Evolutionary conservation across 2,797 vertebrate species (phyloP).

Genomic region (Takifugu rubripes): DNA sequence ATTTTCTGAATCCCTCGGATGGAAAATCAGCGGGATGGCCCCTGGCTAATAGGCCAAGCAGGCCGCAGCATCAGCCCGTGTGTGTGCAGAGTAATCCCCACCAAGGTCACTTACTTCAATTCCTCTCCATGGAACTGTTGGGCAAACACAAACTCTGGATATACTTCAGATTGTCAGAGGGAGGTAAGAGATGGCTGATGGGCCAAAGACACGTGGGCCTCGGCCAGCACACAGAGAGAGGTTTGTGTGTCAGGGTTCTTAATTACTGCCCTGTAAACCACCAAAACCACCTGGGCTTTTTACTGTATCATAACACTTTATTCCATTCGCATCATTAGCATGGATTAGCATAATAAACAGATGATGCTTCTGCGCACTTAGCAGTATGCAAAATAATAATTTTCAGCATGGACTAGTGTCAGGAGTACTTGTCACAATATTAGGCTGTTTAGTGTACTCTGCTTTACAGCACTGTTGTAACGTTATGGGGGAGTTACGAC

Average conservation of each 20-base stretch:
- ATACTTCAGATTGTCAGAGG: conserved; percentile 60
- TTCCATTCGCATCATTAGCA: background rate
- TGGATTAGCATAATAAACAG: background rate
- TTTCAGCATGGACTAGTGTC: background rate
- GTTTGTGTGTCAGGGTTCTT: conserved; percentile 29
- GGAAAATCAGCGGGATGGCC: conserved; percentile 55
- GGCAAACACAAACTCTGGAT: conserved; percentile 65
- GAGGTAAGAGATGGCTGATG: conserved; percentile 36
- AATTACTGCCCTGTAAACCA: conserved; percentile 9
- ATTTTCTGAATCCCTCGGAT: conserved; percentile 55
- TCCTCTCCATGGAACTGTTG: conserved; percentile 53
- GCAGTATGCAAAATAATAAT: background rate
- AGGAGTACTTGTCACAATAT: too few species aligned
- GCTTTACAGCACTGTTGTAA: too few species aligned
- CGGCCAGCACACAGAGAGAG: conserved; percentile 34
- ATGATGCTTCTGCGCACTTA: background rate
- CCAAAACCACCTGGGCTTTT: background rate
- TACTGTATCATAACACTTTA: conserved; percentile 1
- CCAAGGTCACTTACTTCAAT: conserved; percentile 68
- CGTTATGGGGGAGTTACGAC: too few species aligned
- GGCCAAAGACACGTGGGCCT: conserved; percentile 26
- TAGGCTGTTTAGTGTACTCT: too few species aligned
- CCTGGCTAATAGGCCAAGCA: conserved; percentile 45
- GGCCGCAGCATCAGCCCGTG: conserved; percentile 56
- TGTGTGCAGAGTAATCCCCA: conserved; percentile 67